Evolutionary conservation across 2,797 vertebrate species (phyloP).

Genomic region (Perodicticus potto): DNA sequence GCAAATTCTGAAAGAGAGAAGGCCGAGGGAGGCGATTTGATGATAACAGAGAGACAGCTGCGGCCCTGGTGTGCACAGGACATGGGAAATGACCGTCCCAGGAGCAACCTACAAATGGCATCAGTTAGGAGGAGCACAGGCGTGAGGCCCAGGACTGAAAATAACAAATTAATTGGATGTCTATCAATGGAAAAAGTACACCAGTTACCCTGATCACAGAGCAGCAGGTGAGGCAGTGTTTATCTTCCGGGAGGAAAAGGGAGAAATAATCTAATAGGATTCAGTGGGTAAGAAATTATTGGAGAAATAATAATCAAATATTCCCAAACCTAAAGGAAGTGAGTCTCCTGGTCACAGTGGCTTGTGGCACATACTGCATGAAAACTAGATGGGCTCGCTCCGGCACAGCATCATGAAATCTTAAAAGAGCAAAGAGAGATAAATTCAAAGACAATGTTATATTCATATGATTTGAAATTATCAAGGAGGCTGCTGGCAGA

Average conservation of each 20-base stretch:
- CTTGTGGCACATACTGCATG: accelerated
- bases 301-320: not conserved
- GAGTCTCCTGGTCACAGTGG: not conserved
- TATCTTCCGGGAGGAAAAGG: not conserved
- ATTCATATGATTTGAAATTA: not conserved
- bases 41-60: not conserved
- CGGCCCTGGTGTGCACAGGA: not conserved
- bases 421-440: not conserved
- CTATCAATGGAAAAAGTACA: not conserved
- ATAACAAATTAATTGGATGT: not conserved
- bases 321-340: not conserved
- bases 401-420: not conserved
- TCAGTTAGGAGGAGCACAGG: not conserved
- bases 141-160: not conserved
- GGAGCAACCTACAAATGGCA: not conserved
- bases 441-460: not conserved
- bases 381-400: not conserved
- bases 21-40: not conserved
- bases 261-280: not conserved
- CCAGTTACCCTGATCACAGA: not conserved
- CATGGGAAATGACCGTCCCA: not conserved
- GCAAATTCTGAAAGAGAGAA: not conserved
- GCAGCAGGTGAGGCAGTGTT: not conserved
- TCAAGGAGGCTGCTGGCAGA: not conserved
- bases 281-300: not conserved